A percentile compares a stretch with the other conserved stretches of the same genome.
Conservation (phyloP, 2,888 invertebrate species). For the Axea sp. region DNA sequence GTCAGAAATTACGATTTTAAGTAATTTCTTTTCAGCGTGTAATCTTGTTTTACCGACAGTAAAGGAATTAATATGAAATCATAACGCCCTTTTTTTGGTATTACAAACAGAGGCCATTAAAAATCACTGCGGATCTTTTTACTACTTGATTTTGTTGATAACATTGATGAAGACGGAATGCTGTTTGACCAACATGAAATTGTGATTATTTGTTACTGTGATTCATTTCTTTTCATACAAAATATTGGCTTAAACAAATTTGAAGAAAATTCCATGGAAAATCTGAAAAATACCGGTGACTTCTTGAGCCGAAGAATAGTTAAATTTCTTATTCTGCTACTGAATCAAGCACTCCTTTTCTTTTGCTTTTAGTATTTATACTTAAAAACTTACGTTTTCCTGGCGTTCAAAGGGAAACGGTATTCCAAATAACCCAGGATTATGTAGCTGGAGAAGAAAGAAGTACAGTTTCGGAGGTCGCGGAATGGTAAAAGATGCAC, state of each 20-base stretch:
- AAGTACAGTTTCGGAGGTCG: constrained; percentile 51
- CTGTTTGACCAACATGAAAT: constrained; percentile 27
- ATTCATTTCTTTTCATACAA: constrained; percentile 34
- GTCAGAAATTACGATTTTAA: too few species aligned
- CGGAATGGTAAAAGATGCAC: constrained; percentile 46
- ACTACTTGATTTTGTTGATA: constrained; percentile 22
- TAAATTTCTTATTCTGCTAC: constrained; percentile 54
- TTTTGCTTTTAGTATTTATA: constrained; percentile 56
- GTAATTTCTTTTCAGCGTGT: too few species aligned
- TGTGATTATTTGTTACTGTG: constrained; percentile 5
- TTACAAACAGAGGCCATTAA: constrained; percentile 6
- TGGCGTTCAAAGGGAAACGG: constrained; percentile 43
- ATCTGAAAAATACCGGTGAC: constrained; percentile 37
- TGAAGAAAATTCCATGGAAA: constrained; percentile 28
- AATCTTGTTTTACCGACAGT: too few species aligned
- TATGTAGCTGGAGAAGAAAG: constrained; percentile 39
- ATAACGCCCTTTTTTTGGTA: neutral
- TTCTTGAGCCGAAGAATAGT: constrained; percentile 37
- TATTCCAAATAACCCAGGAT: constrained; percentile 56
- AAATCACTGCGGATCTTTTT: constrained; percentile 4
- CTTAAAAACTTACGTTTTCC: constrained; percentile 50
- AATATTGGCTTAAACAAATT: constrained; percentile 42
- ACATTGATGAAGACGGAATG: constrained; percentile 13
- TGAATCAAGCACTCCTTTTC: constrained; percentile 54
- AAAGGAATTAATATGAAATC: constrained; percentile 3